Evolutionary conservation across 1,140 invertebrate genomes (phyloP).

Genomic region (Coenobita brevimanus): DNA sequence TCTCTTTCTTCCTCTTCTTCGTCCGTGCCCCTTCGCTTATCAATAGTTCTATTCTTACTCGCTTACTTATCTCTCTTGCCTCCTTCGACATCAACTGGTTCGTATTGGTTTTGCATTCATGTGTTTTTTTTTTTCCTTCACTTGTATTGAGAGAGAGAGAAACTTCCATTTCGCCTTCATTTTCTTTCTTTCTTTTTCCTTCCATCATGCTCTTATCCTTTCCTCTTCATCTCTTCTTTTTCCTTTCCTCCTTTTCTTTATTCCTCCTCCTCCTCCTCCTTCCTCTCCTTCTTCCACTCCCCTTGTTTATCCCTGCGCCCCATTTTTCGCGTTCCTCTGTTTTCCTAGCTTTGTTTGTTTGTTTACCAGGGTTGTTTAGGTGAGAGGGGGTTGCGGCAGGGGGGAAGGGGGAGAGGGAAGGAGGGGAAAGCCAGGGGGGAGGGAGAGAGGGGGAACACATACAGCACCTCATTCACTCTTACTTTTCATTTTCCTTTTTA

Average conservation of each 20-base stretch:
- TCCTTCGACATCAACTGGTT: too few relatives aligned
- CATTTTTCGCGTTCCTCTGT: too few relatives aligned
- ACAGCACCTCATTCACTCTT: not conserved
- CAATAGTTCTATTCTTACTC: not conserved
- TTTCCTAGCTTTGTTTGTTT: too few relatives aligned
- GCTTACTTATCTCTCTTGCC: too few relatives aligned
- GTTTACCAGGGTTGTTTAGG: too few relatives aligned
- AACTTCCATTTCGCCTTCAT: not conserved
- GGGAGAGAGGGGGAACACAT: too few relatives aligned
- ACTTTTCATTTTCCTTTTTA: conserved; percentile 2
- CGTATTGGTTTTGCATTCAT: too few relatives aligned
- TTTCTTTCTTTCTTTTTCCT: not conserved
- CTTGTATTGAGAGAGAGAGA: not conserved
- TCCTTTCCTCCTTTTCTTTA: not conserved
- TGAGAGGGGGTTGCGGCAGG: not conserved
- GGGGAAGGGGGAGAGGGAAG: not conserved
- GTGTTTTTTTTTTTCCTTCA: too few relatives aligned
- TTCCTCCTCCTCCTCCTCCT: not conserved
- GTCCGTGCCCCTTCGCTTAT: not conserved
- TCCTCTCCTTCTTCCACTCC: not conserved
- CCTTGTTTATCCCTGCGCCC: too few relatives aligned
- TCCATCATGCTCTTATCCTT: not conserved
- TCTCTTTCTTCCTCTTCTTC: not conserved
- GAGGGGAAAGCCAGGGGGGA: not conserved
- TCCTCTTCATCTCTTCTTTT: not conserved